Conservation (phyloP, 1,140 invertebrate species). For the Wasmannia auropunctata region DNA sequence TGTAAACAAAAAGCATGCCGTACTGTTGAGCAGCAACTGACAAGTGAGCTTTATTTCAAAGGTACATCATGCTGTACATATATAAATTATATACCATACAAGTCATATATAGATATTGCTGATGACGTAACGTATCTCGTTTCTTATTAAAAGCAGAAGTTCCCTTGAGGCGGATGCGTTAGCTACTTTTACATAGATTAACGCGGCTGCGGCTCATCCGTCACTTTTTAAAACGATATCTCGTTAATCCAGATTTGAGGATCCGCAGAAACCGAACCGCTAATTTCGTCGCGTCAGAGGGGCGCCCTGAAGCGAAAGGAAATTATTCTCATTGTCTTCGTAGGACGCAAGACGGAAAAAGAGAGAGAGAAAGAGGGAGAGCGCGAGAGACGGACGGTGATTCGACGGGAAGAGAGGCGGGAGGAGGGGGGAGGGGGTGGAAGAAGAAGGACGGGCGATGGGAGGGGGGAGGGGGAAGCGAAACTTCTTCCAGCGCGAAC, state of each 20-base stretch:
- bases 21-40: not conserved
- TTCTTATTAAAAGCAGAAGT: not conserved
- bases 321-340: slow-evolving; percentile 65
- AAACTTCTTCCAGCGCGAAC: slow-evolving; percentile 49
- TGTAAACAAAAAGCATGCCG: slow-evolving; percentile 36
- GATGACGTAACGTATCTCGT: not conserved
- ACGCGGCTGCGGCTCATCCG: not conserved
- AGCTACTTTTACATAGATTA: not conserved
- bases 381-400: not conserved
- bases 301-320: not conserved
- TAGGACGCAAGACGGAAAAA: not conserved
- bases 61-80: too few species aligned
- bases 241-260: slow-evolving; percentile 54
- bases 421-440: too few species aligned
- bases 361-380: not conserved
- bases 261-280: not conserved
- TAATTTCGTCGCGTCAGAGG: slow-evolving; percentile 49
- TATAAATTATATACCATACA: not conserved
- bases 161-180: not conserved
- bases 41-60: too few species aligned
- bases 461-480: too few species aligned
- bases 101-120: not conserved
- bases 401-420: too few species aligned
- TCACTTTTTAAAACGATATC: slow-evolving; percentile 36
- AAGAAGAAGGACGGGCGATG: too few species aligned